Evolutionary conservation across 2,888 invertebrate species (phyloP), one percentile per base, ranked within the genome.

Genomic region (Amphipyra tragopoginis): DNA sequence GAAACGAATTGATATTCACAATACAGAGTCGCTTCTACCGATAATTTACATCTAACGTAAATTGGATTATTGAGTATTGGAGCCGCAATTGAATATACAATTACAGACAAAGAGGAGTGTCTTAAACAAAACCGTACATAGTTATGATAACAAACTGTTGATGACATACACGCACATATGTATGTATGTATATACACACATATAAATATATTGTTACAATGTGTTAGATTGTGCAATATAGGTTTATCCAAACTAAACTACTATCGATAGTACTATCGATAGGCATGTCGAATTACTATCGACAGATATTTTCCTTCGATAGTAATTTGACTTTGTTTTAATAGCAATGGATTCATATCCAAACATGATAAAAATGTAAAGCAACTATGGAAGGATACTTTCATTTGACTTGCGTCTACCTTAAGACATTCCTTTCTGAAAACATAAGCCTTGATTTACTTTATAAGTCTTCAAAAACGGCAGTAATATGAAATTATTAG

Each of bases 401-500:
- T 21, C 21, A 44, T 26, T 26, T 5, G 5, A 11, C 44, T 2
- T 29, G 44, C 10, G n/a, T 11, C 4, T 8, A 11, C 1, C 8
- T 36, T 39, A 11, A n/a, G 13, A 42, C 21, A 40, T 10, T 8
- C 10, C 11, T 21, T 21, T 38, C 38, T 42, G 39, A 6, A 39
- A 53, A 45, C 38, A 70, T 56, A 44, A 48, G 52, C 55, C 43
- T 59, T 50, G 15, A 66, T 43, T 47, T 39, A 55, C 9, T 68
- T 60, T 39, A 29, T 26, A 39, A 54, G 43, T 54, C 26, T 49
- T 40, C 21, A 61, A 68, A 55, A 40, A 44, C 34, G 48, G 49
- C 34, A 67, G 69, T 73, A 70, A 53, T 51, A 56, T 29, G 44
- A 52, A 54, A 63, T 69, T 53, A 79, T 74, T 61, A 54, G 67